phyloP scores from a whole-genome alignment of 2,113 vertebrate genomes.

The Siniperca knerii region DNA sequence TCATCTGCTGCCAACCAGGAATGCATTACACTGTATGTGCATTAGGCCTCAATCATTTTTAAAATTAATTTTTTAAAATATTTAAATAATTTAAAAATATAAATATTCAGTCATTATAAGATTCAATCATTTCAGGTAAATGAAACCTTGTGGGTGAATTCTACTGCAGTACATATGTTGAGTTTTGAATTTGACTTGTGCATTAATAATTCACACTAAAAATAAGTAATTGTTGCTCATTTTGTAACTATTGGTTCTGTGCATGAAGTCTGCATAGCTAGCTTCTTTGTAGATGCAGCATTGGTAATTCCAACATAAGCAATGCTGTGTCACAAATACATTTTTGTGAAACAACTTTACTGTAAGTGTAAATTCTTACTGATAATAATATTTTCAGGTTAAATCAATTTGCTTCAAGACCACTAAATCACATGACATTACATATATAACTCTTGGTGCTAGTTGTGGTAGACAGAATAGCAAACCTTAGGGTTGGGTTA shows the following conservation, averaged over 20 bases:
- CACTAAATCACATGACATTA: conserved; percentile 13
- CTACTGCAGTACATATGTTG: background rate
- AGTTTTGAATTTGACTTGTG: background rate
- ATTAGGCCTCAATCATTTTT: background rate
- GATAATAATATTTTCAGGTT: conserved; percentile 5
- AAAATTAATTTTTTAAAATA: background rate
- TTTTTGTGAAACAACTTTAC: background rate
- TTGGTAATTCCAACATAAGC: background rate
- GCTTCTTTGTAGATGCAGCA: background rate
- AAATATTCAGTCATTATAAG: background rate
- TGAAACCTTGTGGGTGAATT: background rate
- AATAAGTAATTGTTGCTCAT: background rate
- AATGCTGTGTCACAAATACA: background rate
- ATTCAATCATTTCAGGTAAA: background rate
- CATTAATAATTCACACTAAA: background rate
- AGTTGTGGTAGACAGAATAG: background rate
- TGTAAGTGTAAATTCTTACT: background rate
- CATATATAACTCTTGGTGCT: background rate
- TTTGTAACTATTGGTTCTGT: background rate
- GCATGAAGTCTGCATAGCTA: background rate
- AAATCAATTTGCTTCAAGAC: conserved; percentile 8
- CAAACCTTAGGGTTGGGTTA: background rate
- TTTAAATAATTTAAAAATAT: background rate
- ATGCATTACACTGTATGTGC: background rate
- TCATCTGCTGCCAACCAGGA: background rate